These are phyloP conservation scores for Acanthoscelides obtectus DNA, from an alignment of 2,888 invertebrate genomes.

Conservation along the genomic window DNA sequence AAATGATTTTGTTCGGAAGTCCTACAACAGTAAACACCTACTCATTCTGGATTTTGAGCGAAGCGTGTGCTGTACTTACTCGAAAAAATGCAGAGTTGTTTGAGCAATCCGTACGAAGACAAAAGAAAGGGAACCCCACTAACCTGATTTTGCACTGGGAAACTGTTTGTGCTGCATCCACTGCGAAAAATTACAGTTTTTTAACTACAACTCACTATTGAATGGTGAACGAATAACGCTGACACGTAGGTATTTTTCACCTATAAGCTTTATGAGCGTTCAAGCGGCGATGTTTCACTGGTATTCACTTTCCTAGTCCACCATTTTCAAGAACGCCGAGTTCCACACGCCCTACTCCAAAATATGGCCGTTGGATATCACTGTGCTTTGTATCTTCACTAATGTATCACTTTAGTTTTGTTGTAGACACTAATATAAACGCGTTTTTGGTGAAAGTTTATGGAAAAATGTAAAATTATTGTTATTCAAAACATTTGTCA, in stretches of 20 bases:
- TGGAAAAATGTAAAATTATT: constrained; percentile 31
- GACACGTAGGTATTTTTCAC: constrained; percentile 27
- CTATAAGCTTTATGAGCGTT: constrained; percentile 19
- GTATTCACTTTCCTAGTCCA: constrained; percentile 30
- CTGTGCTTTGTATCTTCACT: not conserved
- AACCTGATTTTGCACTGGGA: constrained; percentile 20
- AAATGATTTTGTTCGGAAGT: too few relatives aligned
- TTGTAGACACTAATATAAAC: constrained; percentile 7
- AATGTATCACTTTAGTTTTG: not conserved
- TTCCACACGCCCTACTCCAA: constrained; percentile 35
- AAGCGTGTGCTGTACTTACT: not conserved
- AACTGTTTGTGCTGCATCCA: constrained; percentile 1
- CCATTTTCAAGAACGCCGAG: constrained; percentile 38
- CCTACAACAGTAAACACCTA: not conserved
- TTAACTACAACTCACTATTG: constrained; percentile 3
- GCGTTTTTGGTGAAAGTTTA: constrained; percentile 14
- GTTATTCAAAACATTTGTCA: constrained; percentile 41
- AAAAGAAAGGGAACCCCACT: constrained; percentile 13
- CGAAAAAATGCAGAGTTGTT: not conserved
- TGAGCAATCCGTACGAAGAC: constrained; percentile 7
- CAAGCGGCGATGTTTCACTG: constrained; percentile 21
- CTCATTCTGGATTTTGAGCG: too few relatives aligned
- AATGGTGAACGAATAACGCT: constrained; percentile 13
- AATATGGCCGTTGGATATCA: not conserved
- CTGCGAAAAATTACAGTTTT: not conserved